Evolutionary conservation across 2,797 vertebrate species (phyloP).

Genomic region (Chiloscyllium punctatum): DNA sequence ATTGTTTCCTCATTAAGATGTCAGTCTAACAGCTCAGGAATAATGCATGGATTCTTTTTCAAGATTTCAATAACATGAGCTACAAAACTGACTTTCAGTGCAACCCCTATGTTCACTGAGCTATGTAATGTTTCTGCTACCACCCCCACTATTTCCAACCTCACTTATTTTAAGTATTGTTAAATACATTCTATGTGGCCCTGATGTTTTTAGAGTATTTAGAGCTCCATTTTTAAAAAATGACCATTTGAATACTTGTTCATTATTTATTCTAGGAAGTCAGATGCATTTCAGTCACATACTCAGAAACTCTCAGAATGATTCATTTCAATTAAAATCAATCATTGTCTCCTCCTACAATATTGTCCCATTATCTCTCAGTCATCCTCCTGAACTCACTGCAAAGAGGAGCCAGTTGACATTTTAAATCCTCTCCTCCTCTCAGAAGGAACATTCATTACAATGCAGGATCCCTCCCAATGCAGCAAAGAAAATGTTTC

Average conservation of each 20-base stretch:
- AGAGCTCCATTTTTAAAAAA: not conserved
- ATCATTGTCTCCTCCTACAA: not conserved
- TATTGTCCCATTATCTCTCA: not conserved
- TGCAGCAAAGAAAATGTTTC: not conserved
- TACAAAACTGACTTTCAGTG: not conserved
- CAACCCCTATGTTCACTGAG: not conserved
- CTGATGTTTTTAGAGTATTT: not conserved
- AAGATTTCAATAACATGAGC: not conserved
- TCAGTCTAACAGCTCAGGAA: not conserved
- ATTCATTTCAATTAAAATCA: not conserved
- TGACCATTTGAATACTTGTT: not conserved
- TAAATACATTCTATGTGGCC: not conserved
- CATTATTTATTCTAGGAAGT: not conserved
- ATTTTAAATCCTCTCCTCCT: not conserved
- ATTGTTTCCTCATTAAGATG: not conserved
- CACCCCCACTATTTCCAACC: not conserved
- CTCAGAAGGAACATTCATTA: not conserved
- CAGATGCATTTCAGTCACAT: not conserved
- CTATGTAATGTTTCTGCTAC: not conserved
- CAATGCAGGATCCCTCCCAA: not conserved
- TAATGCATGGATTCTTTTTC: not conserved
- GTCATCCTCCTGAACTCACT: not conserved
- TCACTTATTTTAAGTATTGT: not conserved
- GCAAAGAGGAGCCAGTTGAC: not conserved
- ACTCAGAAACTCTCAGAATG: not conserved